Evolutionary conservation across 2,113 vertebrate genomes (phyloP).

Genomic region (Natator depressus): DNA sequence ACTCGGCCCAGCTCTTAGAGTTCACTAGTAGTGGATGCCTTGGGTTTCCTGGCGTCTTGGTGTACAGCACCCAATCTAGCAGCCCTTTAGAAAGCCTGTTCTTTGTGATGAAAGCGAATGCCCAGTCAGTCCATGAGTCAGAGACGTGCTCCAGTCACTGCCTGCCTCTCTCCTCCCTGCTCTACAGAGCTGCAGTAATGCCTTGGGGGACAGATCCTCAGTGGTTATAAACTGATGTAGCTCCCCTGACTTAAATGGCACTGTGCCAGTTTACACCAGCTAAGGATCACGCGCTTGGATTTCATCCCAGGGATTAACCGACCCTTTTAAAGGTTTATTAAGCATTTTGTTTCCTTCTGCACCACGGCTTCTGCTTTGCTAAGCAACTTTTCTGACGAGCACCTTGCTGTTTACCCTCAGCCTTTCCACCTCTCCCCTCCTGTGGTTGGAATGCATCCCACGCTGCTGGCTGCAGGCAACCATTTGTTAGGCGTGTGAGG

Average conservation of each 20-base stretch:
- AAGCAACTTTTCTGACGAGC: constrained; percentile 55
- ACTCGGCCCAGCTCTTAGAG: rapidly evolving
- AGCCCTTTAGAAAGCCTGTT: neutral
- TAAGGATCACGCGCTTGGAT: neutral
- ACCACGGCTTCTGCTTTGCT: neutral
- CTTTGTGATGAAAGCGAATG: rapidly evolving
- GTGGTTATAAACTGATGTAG: neutral
- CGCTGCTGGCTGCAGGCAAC: constrained; percentile 78
- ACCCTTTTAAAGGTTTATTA: constrained; percentile 14
- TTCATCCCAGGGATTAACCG: neutral
- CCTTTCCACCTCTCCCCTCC: neutral
- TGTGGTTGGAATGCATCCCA: constrained; percentile 83
- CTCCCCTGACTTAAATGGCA: neutral
- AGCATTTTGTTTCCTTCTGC: constrained; percentile 1
- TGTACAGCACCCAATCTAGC: too few relatives aligned
- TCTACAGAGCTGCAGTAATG: neutral
- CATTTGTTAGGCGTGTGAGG: constrained; percentile 85
- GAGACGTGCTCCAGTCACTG: neutral
- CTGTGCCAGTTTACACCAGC: neutral
- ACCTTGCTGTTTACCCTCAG: constrained; percentile 38
- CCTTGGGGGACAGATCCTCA: neutral
- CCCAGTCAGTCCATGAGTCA: neutral
- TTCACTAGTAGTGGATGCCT: neutral
- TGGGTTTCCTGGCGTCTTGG: too few relatives aligned
- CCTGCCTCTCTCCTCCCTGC: neutral